These are phyloP conservation scores for Ailurus styani DNA, from an alignment of 2,113 vertebrate genomes.

Conservation along the genomic window DNA sequence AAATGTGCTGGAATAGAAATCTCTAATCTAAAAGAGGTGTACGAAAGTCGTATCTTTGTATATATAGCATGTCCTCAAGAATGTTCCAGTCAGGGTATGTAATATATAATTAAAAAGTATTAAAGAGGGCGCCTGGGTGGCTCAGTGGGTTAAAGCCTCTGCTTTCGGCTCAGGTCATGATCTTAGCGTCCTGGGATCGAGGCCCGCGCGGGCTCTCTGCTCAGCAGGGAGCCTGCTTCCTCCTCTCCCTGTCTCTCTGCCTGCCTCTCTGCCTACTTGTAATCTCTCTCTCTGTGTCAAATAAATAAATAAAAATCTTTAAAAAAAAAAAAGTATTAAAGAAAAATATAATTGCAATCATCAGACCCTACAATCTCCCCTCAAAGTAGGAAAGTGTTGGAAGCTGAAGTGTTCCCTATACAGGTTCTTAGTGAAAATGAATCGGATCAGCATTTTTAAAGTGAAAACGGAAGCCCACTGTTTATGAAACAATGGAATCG, in stretches of 20 bases:
- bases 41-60: not conserved
- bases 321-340: not conserved
- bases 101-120: not conserved
- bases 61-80: not conserved
- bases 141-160: no score
- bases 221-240: no score
- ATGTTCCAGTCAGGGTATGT: not conserved
- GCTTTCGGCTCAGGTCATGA: no score
- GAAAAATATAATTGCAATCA: not conserved
- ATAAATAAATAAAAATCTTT: no score
- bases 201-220: no score
- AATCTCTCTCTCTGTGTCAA: no score
- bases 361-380: not conserved
- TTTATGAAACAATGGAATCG: not conserved
- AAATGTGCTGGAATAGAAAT: not conserved
- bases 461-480: not conserved
- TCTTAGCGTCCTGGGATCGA: no score
- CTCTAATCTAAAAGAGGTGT: not conserved
- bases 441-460: not conserved
- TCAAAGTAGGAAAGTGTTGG: not conserved
- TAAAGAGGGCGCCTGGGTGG: no score
- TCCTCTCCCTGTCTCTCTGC: no score
- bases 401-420: not conserved
- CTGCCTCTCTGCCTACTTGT: no score
- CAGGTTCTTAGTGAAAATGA: not conserved